Conservation (phyloP, 2,113 vertebrate genomes). For the Lonchura striata region DNA sequence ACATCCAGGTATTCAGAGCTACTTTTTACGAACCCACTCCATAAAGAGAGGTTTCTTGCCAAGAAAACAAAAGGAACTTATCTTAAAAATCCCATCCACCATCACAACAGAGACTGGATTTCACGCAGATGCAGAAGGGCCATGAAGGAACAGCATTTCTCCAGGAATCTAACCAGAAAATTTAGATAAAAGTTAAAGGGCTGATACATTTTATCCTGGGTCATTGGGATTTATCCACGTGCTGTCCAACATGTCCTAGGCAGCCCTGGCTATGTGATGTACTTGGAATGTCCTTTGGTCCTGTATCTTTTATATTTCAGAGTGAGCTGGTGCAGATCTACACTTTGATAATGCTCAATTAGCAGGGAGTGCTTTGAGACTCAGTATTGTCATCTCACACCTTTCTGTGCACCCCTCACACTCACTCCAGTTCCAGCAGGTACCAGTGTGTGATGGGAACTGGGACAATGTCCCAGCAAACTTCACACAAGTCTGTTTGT, state of each 20-base stretch:
- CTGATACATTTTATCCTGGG: background rate
- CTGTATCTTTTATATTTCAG: background rate
- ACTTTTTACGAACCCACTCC: background rate
- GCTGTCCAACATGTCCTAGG: background rate
- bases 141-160: background rate
- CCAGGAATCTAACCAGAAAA: background rate
- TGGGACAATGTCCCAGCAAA: background rate
- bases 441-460: fast-evolving
- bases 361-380: background rate
- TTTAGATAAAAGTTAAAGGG: no score
- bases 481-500: fast-evolving
- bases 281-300: background rate
- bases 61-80: background rate
- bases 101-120: background rate
- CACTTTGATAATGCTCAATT: background rate
- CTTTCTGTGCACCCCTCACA: background rate
- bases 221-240: fast-evolving
- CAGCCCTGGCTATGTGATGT: background rate
- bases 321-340: background rate
- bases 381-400: fast-evolving
- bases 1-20: background rate
- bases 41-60: background rate
- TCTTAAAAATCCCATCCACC: background rate
- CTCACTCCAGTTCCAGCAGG: fast-evolving
- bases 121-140: background rate